phyloP scores from a whole-genome alignment of 2,113 vertebrate species.

The Laticauda laticaudata region DNA sequence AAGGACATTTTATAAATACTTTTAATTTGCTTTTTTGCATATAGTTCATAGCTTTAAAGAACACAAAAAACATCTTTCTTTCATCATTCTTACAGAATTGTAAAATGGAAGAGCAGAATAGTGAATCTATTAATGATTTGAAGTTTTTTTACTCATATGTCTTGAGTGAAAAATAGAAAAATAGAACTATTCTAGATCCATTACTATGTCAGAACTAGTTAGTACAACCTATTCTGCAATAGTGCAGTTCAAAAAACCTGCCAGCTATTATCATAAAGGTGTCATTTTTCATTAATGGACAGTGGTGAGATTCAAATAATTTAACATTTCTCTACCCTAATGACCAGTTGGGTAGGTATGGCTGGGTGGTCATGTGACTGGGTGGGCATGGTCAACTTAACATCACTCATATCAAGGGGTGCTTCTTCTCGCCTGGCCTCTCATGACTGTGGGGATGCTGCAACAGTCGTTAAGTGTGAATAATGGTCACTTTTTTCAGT shows the following conservation, averaged over 20 bases:
- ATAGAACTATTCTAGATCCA: not conserved
- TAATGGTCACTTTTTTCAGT: too few species aligned
- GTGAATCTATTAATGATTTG: not conserved
- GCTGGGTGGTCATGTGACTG: too few species aligned
- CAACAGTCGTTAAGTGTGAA: too few species aligned
- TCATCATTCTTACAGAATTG: not conserved
- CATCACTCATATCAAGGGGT: too few species aligned
- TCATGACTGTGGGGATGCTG: too few species aligned
- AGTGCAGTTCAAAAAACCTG: not conserved
- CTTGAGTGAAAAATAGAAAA: not conserved
- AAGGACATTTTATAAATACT: constrained; percentile 14
- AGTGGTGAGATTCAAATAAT: too few species aligned
- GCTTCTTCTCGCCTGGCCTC: too few species aligned
- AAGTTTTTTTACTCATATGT: not conserved
- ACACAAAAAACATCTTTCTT: not conserved
- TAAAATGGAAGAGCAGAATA: not conserved
- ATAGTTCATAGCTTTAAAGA: not conserved
- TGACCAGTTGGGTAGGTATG: too few species aligned
- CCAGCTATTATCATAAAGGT: not conserved
- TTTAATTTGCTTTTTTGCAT: not conserved
- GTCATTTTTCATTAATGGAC: not conserved
- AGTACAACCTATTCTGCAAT: not conserved
- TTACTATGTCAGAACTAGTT: not conserved
- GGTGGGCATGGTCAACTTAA: too few species aligned
- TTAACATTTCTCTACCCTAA: too few species aligned